phyloP scores from a whole-genome alignment of 2,797 vertebrate species.

The Coreius guichenoti region DNA sequence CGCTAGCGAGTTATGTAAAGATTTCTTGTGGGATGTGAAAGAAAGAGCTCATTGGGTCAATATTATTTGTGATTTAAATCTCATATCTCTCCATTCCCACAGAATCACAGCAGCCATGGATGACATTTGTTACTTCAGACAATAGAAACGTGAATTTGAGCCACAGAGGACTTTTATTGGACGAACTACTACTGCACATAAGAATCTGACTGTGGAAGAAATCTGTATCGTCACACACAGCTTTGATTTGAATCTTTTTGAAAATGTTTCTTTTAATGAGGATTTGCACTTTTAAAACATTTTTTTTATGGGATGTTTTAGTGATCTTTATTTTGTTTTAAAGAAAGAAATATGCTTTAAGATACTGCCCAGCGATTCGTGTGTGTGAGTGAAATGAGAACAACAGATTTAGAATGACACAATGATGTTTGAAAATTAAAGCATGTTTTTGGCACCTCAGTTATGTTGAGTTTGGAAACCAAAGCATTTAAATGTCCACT shows the following conservation, averaged over 20 bases:
- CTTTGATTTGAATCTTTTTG: constrained; percentile 48
- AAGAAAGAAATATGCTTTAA: not conserved
- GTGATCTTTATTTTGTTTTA: constrained; percentile 27
- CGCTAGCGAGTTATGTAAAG: not conserved
- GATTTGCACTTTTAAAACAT: constrained; percentile 61
- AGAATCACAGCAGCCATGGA: constrained; percentile 89
- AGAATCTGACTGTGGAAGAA: constrained; percentile 59
- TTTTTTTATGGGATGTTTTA: constrained; percentile 59
- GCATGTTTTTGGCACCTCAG: not conserved
- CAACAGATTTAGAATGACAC: not conserved
- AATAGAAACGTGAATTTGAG: constrained; percentile 49
- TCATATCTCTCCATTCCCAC: not conserved
- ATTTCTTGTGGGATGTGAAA: not conserved
- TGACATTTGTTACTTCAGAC: constrained; percentile 76
- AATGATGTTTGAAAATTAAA: not conserved
- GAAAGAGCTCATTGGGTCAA: not conserved
- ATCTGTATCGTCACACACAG: constrained; percentile 59
- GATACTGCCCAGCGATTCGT: not conserved
- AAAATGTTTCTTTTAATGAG: constrained; percentile 56
- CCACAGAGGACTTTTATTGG: not conserved
- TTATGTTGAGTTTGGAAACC: constrained; percentile 3
- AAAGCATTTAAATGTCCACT: not conserved
- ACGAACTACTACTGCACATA: constrained; percentile 65
- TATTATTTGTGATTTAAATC: not conserved
- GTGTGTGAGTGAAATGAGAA: not conserved